A percentile compares a stretch with the other conserved stretches of the same genome.
phyloP scores from a whole-genome alignment of 2,797 vertebrate species.

The Cygnus olor region DNA sequence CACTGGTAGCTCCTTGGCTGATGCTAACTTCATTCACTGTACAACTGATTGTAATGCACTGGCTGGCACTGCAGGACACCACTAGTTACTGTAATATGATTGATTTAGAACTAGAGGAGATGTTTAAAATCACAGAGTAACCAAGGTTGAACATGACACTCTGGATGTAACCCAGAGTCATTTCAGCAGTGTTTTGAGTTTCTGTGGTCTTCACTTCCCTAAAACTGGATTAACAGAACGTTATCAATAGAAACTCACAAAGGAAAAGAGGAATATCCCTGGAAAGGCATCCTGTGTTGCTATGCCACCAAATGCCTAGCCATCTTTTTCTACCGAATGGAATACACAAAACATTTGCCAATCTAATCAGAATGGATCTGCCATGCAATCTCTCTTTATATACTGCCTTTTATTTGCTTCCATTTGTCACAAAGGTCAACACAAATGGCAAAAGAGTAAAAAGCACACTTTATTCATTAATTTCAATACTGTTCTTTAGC shows the following conservation, averaged over 20 bases:
- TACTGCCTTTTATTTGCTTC: not conserved
- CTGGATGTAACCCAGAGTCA: not conserved
- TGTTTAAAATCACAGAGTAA: not conserved
- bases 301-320: not conserved
- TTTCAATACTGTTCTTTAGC: not conserved
- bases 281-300: not conserved
- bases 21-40: not conserved
- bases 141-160: not conserved
- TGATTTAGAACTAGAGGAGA: not conserved
- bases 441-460: not conserved
- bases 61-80: not conserved
- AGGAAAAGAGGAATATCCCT: not conserved
- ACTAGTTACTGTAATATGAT: not conserved
- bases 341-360: not conserved
- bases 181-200: not conserved
- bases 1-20: not conserved
- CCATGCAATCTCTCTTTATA: not conserved
- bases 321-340: not conserved
- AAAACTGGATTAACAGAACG: not conserved
- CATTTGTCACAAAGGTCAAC: not conserved
- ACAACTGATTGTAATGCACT: not conserved
- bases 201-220: not conserved
- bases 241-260: not conserved
- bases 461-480: not conserved
- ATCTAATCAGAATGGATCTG: not conserved